A percentile compares a stretch with the other conserved stretches of the same genome.
Evolutionary conservation across 2,888 invertebrate genomes (phyloP).

Genomic region (Hylaea fasciaria): DNA sequence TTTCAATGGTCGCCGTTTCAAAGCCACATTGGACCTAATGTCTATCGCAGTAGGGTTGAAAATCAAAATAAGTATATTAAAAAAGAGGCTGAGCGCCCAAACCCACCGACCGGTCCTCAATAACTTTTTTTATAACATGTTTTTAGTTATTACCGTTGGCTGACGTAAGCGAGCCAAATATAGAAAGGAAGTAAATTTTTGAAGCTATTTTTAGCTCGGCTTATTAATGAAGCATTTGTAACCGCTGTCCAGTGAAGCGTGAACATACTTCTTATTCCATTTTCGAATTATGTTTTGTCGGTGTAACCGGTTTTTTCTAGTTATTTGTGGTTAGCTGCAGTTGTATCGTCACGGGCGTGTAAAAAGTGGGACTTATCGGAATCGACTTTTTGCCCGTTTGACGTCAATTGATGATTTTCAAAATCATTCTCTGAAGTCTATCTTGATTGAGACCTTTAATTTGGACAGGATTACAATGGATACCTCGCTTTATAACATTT

Average conservation of each 20-base stretch:
- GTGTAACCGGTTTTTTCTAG: slow-evolving; percentile 5
- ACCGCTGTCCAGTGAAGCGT: slow-evolving; percentile 12
- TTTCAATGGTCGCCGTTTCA: neutral
- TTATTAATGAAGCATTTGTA: slow-evolving; percentile 37
- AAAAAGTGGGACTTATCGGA: neutral
- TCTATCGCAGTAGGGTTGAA: neutral
- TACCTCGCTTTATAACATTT: no score
- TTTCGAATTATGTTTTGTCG: slow-evolving; percentile 20
- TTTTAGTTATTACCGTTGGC: slow-evolving; percentile 40
- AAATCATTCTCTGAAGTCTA: neutral
- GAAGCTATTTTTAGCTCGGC: slow-evolving; percentile 43
- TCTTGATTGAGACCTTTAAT: neutral
- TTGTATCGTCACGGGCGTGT: slow-evolving; percentile 1
- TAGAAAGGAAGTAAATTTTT: slow-evolving; percentile 43
- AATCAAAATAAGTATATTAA: neutral
- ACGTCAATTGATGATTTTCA: slow-evolving; percentile 10
- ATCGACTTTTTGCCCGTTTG: neutral
- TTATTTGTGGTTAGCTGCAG: slow-evolving; percentile 2
- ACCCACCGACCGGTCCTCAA: slow-evolving; percentile 17
- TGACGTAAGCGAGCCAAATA: slow-evolving; percentile 47
- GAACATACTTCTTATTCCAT: slow-evolving; percentile 10
- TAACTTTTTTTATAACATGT: slow-evolving; percentile 21
- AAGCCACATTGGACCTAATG: neutral
- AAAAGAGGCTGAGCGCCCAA: slow-evolving; percentile 7
- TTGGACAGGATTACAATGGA: no score